Conservation (phyloP, 2,888 invertebrate species). For the Nemotelus nigrinus region DNA sequence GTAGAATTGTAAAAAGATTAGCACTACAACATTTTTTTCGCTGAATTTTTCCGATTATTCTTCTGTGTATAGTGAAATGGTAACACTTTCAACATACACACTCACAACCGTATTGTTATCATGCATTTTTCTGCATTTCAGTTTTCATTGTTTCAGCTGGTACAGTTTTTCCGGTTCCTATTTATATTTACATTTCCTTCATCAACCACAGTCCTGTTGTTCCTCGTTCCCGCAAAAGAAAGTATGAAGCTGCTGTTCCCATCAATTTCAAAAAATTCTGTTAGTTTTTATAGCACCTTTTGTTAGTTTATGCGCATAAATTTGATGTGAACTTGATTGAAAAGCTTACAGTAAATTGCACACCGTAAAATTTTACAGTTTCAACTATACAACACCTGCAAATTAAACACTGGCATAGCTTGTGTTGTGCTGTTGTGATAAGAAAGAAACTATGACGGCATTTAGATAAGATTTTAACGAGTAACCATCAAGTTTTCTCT, state of each 20-base stretch:
- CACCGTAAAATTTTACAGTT: constrained; percentile 49
- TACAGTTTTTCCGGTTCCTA: constrained; percentile 5
- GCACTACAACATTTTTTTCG: no score
- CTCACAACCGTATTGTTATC: not conserved
- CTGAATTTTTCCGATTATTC: no score
- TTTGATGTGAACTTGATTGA: constrained; percentile 49
- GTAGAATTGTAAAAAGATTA: no score
- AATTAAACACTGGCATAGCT: no score
- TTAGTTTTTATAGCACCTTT: constrained; percentile 37
- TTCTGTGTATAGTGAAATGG: no score
- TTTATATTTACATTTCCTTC: not conserved
- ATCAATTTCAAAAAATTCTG: constrained; percentile 11
- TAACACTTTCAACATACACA: no score
- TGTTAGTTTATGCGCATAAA: constrained; percentile 47
- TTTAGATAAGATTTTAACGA: no score
- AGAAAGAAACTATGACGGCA: not conserved
- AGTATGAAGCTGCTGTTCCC: constrained; percentile 5
- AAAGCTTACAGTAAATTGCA: constrained; percentile 50
- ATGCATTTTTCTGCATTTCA: constrained; percentile 12
- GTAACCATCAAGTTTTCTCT: no score
- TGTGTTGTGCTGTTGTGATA: not conserved
- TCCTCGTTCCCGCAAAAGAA: constrained; percentile 2
- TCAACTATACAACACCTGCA: constrained; percentile 1
- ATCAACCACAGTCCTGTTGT: not conserved
- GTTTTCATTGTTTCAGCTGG: constrained; percentile 14